Conservation (phyloP, 1,140 invertebrate genomes). For the Penaeus vannamei region DNA sequence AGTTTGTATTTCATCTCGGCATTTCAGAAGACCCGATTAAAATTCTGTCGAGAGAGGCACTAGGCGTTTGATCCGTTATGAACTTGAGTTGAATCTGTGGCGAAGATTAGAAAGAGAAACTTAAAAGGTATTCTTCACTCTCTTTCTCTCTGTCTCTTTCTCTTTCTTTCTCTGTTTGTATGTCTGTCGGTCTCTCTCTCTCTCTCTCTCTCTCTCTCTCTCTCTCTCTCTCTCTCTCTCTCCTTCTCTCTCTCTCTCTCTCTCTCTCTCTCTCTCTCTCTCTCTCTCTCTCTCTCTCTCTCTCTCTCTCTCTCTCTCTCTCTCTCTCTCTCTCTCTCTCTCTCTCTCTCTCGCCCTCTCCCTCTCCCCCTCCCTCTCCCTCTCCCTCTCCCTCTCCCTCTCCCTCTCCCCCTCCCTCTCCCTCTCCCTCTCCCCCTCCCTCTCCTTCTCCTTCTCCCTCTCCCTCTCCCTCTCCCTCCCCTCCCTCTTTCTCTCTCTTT, state of each 20-base stretch:
- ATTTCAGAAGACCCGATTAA: too few species aligned
- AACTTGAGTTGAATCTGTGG: not conserved
- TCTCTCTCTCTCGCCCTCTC: not conserved
- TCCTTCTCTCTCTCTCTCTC: not conserved
- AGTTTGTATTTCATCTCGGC: too few species aligned
- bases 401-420: slow-evolving; percentile 46
- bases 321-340: slow-evolving; percentile 3
- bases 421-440: slow-evolving; percentile 17
- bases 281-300: not conserved
- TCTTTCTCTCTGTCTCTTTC: not conserved
- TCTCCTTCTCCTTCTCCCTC: not conserved
- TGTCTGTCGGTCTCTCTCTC: not conserved
- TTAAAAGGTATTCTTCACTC: not conserved
- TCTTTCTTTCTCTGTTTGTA: not conserved
- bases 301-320: not conserved
- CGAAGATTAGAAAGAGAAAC: not conserved
- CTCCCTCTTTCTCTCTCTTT: too few species aligned
- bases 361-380: not conserved
- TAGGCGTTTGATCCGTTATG: too few species aligned
- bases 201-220: not conserved
- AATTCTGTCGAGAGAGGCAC: too few species aligned
- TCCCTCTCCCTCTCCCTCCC: not conserved
- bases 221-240: not conserved
- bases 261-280: not conserved
- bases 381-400: slow-evolving; percentile 10